Conservation (phyloP, 2,797 vertebrate species). For the Heliangelus exortis region DNA sequence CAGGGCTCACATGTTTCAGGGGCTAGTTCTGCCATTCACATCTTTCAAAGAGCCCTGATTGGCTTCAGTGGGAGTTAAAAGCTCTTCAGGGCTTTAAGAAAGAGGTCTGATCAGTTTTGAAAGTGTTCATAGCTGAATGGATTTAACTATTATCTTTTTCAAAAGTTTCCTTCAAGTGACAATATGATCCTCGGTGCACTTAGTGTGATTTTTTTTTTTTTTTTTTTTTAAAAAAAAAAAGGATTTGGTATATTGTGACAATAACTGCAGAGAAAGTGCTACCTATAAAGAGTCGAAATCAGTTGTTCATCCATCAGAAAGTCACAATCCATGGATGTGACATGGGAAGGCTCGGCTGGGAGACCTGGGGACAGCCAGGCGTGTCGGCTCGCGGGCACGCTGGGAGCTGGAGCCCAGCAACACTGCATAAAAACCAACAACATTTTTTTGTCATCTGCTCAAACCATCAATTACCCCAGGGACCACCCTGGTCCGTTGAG, state of each 20-base stretch:
- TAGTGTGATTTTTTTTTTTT: neutral
- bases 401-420: neutral
- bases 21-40: constrained; percentile 67
- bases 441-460: neutral
- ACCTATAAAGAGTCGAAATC: constrained; percentile 9
- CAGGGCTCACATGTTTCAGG: constrained; percentile 56
- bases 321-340: neutral
- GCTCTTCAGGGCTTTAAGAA: constrained; percentile 68
- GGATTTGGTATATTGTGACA: constrained; percentile 53
- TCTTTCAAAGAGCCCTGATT: constrained; percentile 70
- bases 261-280: constrained; percentile 28
- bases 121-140: constrained; percentile 60
- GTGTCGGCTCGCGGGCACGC: neutral
- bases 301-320: constrained; percentile 51
- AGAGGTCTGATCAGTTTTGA: constrained; percentile 64
- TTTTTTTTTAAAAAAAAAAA: neutral
- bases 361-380: neutral
- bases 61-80: constrained; percentile 68
- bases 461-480: neutral
- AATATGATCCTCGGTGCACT: neutral
- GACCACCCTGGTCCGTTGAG: fast-evolving
- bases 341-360: neutral
- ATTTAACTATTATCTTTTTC: constrained; percentile 57
- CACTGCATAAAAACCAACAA: neutral
- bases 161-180: constrained; percentile 32